Conservation (phyloP, 2,888 invertebrate species). For the Ryuthela nishihirai region DNA sequence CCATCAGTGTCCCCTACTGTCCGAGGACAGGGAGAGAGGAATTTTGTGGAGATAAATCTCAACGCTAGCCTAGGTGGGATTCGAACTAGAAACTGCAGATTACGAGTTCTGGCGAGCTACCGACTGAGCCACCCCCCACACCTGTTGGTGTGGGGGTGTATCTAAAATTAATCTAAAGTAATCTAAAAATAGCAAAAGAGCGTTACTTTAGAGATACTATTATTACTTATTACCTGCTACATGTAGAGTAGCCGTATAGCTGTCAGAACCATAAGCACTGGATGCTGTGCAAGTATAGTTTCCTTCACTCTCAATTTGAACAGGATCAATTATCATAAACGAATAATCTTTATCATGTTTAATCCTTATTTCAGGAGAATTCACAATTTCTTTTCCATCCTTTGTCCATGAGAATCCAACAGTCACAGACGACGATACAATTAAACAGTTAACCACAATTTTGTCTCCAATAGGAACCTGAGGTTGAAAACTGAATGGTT, state of each 20-base stretch:
- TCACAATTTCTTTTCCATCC: slow-evolving; percentile 2
- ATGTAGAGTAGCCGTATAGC: background rate
- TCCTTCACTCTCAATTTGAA: slow-evolving; percentile 1
- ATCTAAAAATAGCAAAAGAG: too few relatives aligned
- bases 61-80: too few relatives aligned
- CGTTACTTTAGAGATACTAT: too few relatives aligned
- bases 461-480: slow-evolving; percentile 21
- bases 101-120: too few relatives aligned
- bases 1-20: too few relatives aligned
- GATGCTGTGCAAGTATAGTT: slow-evolving; percentile 15
- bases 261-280: slow-evolving; percentile 10
- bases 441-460: slow-evolving; percentile 80
- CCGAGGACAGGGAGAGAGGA: too few relatives aligned
- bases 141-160: too few relatives aligned
- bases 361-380: background rate
- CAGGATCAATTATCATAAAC: slow-evolving; percentile 12
- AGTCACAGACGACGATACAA: background rate
- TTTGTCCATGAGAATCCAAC: slow-evolving; percentile 15
- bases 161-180: too few relatives aligned
- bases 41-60: too few relatives aligned
- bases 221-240: slow-evolving; percentile 25
- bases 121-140: too few relatives aligned
- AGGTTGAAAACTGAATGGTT: slow-evolving; percentile 16
- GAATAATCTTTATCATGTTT: slow-evolving; percentile 10
- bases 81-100: too few relatives aligned